These are phyloP conservation scores for Rhabditoides inermis DNA, from an alignment of 2,888 invertebrate species.

Conservation along the genomic window DNA sequence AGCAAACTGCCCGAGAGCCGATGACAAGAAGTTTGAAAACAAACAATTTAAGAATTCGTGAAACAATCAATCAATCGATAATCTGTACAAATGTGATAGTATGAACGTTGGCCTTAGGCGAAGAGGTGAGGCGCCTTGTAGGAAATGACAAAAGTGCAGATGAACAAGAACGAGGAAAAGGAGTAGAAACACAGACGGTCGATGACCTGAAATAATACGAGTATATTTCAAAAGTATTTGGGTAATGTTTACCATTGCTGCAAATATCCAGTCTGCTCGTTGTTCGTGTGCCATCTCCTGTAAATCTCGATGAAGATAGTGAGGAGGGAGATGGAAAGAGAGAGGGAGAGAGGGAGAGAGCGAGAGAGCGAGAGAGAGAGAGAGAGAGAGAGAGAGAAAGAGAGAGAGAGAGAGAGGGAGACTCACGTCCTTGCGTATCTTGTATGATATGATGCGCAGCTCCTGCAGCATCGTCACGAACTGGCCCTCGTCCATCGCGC, in stretches of 20 bases:
- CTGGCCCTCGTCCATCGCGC: conserved; percentile 26
- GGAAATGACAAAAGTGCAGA: conserved; percentile 40
- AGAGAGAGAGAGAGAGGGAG: too few species aligned
- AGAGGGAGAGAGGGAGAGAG: too few species aligned
- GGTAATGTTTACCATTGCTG: conserved; percentile 31
- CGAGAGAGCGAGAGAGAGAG: too few species aligned
- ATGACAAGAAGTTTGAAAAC: background rate
- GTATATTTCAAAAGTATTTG: background rate
- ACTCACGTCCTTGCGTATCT: conserved; percentile 46
- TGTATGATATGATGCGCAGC: conserved; percentile 33
- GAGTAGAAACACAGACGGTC: conserved; percentile 48
- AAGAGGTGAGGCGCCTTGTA: conserved; percentile 46
- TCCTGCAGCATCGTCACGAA: conserved; percentile 28
- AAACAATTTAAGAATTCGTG: background rate
- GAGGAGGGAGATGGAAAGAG: too few species aligned
- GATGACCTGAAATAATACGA: conserved; percentile 16
- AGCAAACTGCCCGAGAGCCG: too few species aligned
- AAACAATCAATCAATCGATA: background rate
- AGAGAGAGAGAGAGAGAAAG: too few species aligned
- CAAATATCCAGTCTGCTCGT: conserved; percentile 49
- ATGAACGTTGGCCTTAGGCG: conserved; percentile 15
- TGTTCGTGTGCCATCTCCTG: conserved; percentile 44
- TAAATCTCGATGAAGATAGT: too few species aligned
- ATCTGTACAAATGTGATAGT: background rate
- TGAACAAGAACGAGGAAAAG: conserved; percentile 41